These are phyloP conservation scores for Chelonus formosanus DNA, from an alignment of 2,888 invertebrate genomes.

Conservation along the genomic window DNA sequence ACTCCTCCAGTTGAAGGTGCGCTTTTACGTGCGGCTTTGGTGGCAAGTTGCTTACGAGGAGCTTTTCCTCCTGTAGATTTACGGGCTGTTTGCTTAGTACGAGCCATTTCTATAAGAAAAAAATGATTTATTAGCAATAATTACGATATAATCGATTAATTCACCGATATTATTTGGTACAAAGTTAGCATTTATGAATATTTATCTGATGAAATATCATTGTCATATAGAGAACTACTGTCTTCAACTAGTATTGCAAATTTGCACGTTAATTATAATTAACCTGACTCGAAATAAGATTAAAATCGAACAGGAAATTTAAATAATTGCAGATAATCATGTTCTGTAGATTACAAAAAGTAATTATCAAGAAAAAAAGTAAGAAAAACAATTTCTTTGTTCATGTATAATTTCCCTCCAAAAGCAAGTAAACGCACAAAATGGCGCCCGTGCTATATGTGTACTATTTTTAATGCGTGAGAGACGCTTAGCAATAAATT, in stretches of 20 bases:
- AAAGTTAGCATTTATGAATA: too few relatives aligned
- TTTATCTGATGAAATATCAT: too few relatives aligned
- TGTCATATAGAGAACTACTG: too few relatives aligned
- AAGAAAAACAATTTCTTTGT: background rate
- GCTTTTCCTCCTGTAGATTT: slow-evolving; percentile 48
- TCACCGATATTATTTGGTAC: too few relatives aligned
- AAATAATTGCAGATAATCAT: too few relatives aligned
- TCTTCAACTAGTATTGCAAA: too few relatives aligned
- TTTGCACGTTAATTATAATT: too few relatives aligned
- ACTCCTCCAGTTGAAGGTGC: slow-evolving; percentile 94
- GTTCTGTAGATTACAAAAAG: too few relatives aligned
- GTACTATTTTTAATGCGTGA: slow-evolving; percentile 46
- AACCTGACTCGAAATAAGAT: too few relatives aligned
- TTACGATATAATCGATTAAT: too few relatives aligned
- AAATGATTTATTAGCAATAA: background rate
- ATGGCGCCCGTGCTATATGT: slow-evolving; percentile 53
- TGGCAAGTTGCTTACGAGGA: slow-evolving; percentile 59
- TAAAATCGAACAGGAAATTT: too few relatives aligned
- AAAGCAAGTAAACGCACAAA: slow-evolving; percentile 56
- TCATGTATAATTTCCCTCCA: slow-evolving; percentile 57
- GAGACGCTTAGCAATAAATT: slow-evolving; percentile 41
- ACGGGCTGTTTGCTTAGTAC: slow-evolving; percentile 48
- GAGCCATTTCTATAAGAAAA: slow-evolving; percentile 42
- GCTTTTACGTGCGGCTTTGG: slow-evolving; percentile 92
- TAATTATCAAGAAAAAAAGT: background rate